Evolutionary conservation across 2,888 invertebrate genomes (phyloP).

Genomic region (Embidobia sp.): DNA sequence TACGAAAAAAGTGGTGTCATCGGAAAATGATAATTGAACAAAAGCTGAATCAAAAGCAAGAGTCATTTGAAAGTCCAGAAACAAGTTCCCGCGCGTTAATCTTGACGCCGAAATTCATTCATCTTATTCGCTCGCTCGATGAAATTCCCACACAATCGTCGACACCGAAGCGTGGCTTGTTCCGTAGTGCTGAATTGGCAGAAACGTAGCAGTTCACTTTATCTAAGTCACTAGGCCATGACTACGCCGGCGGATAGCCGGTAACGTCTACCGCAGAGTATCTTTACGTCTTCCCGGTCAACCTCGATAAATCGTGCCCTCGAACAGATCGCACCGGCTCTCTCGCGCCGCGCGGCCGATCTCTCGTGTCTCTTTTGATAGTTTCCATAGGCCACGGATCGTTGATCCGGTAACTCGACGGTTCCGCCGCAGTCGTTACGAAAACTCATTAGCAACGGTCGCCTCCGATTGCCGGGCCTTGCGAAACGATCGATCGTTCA

Average conservation of each 20-base stretch:
- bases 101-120: too few species aligned
- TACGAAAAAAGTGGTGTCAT: too few species aligned
- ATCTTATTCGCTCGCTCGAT: too few species aligned
- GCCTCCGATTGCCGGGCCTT: slow-evolving; percentile 17
- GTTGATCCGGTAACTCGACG: slow-evolving; percentile 50
- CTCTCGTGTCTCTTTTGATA: slow-evolving; percentile 42
- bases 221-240: slow-evolving; percentile 64
- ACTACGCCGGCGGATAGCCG: slow-evolving; percentile 46
- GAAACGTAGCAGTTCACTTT: slow-evolving; percentile 44
- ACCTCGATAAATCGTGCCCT: slow-evolving; percentile 49
- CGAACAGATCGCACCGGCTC: slow-evolving; percentile 26
- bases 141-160: slow-evolving; percentile 4
- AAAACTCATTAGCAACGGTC: slow-evolving; percentile 36
- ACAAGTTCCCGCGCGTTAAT: too few species aligned
- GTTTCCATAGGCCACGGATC: slow-evolving; percentile 40
- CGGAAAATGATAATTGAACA: too few species aligned
- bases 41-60: too few species aligned
- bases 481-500: too few species aligned
- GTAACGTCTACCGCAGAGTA: slow-evolving; percentile 34
- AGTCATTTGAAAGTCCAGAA: too few species aligned
- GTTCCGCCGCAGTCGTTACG: slow-evolving; percentile 41
- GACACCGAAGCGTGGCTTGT: slow-evolving; percentile 2
- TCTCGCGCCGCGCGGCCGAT: slow-evolving; percentile 15
- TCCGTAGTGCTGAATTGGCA: slow-evolving; percentile 53
- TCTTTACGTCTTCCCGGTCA: slow-evolving; percentile 58